These are phyloP conservation scores for Vanessa cardui DNA, from an alignment of 2,888 invertebrate species.

Conservation along the genomic window DNA sequence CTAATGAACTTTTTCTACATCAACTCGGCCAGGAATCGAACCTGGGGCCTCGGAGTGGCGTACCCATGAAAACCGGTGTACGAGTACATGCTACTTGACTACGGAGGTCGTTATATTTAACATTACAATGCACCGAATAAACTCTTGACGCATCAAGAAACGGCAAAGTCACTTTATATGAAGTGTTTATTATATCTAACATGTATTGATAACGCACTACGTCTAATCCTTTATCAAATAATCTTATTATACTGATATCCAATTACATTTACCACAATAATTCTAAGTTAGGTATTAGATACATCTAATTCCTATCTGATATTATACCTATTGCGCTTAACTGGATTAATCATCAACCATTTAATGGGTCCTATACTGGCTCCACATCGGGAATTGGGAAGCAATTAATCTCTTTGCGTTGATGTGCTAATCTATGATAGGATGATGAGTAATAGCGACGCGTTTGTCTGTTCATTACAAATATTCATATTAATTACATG, in stretches of 20 bases:
- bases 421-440: slow-evolving; percentile 67
- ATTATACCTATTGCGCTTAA: slow-evolving; percentile 22
- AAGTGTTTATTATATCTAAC: no score
- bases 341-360: slow-evolving; percentile 42
- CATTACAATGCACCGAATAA: no score
- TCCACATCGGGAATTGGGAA: slow-evolving; percentile 47
- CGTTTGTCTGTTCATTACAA: slow-evolving; percentile 37
- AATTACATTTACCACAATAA: slow-evolving; percentile 30
- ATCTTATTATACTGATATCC: slow-evolving; percentile 29
- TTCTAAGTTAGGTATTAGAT: slow-evolving; percentile 22
- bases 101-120: no score
- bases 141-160: no score
- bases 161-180: no score
- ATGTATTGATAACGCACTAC: background rate
- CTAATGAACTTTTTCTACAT: no score
- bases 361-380: slow-evolving; percentile 42
- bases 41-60: no score
- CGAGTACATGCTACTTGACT: no score
- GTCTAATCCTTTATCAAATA: slow-evolving; percentile 17
- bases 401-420: slow-evolving; percentile 61
- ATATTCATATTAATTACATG: slow-evolving; percentile 13
- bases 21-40: no score
- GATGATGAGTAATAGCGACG: slow-evolving; percentile 63
- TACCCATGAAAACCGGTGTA: no score
- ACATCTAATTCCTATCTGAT: slow-evolving; percentile 20